Percentiles rank a stretch among this genome's conserved stretches.
These are phyloP conservation scores for Micropoecilia bifurca DNA, from an alignment of 2,797 vertebrate species.

Conservation along the genomic window DNA sequence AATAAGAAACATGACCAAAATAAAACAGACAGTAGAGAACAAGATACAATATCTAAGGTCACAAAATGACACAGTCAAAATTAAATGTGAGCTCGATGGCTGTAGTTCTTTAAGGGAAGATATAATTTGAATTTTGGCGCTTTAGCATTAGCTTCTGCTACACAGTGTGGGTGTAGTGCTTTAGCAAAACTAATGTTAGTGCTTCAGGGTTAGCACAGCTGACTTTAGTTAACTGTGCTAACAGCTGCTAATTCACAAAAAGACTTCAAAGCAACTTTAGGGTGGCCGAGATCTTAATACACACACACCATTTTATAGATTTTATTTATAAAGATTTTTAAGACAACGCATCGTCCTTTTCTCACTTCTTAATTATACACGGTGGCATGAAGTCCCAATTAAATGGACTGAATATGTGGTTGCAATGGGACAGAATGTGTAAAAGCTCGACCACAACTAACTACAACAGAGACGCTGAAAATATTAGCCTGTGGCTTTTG, in stretches of 20 bases:
- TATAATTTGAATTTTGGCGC: neutral
- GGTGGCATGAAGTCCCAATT: neutral
- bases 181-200: neutral
- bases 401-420: neutral
- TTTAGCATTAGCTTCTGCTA: neutral
- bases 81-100: neutral
- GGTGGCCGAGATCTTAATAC: neutral
- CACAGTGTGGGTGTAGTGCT: neutral
- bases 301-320: neutral
- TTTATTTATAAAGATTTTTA: neutral
- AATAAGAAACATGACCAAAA: neutral
- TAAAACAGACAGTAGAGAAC: neutral
- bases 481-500: neutral
- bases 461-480: neutral
- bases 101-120: neutral
- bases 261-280: neutral
- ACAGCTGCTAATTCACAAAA: neutral
- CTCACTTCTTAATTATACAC: neutral
- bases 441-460: neutral
- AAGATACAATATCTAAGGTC: neutral
- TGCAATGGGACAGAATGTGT: neutral
- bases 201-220: neutral
- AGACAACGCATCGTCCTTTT: neutral
- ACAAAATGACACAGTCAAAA: neutral
- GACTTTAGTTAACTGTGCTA: neutral